Evolutionary conservation across 2,113 vertebrate species (phyloP).

Genomic region (Candoia aspera): DNA sequence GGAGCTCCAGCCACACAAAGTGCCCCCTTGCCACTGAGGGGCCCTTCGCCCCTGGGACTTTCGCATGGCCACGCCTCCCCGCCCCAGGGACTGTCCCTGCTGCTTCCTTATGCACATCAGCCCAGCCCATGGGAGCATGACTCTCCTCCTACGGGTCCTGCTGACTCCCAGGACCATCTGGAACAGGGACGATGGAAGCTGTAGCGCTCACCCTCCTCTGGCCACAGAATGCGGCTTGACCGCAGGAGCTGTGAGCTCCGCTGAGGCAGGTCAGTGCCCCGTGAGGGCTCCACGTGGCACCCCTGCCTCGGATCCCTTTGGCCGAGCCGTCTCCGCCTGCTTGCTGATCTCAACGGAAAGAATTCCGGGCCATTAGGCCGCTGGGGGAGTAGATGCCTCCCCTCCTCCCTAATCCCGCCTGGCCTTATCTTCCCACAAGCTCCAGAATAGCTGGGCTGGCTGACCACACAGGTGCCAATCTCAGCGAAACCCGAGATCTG

Average conservation of each 20-base stretch:
- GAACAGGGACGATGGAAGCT: neutral
- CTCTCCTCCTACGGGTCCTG: too few species aligned
- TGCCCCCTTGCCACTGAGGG: neutral
- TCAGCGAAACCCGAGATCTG: constrained; percentile 14
- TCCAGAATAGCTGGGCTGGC: constrained; percentile 54
- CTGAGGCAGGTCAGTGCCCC: neutral
- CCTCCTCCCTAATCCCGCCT: neutral
- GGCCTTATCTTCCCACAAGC: neutral
- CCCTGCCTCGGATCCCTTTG: neutral
- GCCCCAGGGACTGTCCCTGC: too few species aligned
- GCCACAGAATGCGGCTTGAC: neutral
- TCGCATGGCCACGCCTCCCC: too few species aligned
- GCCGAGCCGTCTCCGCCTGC: neutral
- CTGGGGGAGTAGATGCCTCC: neutral
- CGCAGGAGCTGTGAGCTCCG: too few species aligned
- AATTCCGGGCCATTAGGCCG: neutral
- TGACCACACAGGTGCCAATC: constrained; percentile 39
- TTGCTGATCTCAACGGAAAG: constrained; percentile 17
- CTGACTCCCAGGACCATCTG: neutral
- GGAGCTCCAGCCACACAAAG: too few species aligned
- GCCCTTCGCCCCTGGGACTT: neutral
- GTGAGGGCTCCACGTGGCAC: neutral
- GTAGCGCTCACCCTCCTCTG: neutral
- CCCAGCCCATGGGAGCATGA: too few species aligned
- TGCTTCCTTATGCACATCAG: too few species aligned